phyloP scores from a whole-genome alignment of 2,888 invertebrate genomes.

The Archips crataeganus region DNA sequence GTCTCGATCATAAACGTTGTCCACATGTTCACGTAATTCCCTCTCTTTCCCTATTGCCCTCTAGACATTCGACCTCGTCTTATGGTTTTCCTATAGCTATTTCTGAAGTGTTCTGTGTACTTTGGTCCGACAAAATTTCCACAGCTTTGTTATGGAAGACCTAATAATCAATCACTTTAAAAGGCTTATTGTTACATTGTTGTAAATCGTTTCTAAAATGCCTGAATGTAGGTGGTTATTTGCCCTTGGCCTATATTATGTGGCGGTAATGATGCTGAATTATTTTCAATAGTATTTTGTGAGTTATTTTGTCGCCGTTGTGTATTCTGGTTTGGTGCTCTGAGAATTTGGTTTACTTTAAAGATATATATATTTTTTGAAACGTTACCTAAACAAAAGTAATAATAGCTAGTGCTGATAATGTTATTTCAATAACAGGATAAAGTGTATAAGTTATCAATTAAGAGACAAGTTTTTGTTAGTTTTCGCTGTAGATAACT shows the following conservation, averaged over 20 bases:
- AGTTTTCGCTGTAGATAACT: constrained; percentile 32
- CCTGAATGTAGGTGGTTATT: neutral
- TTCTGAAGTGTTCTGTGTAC: constrained; percentile 43
- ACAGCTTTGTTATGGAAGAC: constrained; percentile 1
- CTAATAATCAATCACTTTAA: constrained; percentile 3
- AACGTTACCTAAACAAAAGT: neutral
- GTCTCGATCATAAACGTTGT: neutral
- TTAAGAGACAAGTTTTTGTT: constrained; percentile 34
- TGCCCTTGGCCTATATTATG: constrained; percentile 11
- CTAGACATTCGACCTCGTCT: constrained; percentile 72
- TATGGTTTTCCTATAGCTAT: constrained; percentile 30
- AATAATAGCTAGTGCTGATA: constrained; percentile 8
- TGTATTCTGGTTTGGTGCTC: neutral
- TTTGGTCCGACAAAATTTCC: constrained; percentile 18
- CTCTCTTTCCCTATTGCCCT: constrained; percentile 67
- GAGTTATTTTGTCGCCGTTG: neutral
- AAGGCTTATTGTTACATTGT: constrained; percentile 3
- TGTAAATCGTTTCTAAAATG: constrained; percentile 15
- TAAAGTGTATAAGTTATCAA: constrained; percentile 35
- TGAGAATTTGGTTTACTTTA: neutral
- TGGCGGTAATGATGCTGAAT: neutral
- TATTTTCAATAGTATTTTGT: neutral
- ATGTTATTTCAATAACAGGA: constrained; percentile 5
- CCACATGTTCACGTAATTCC: constrained; percentile 43
- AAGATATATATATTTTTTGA: neutral